phyloP scores from a whole-genome alignment of 2,797 vertebrate species.

The Rhadinocentrus ornatus region DNA sequence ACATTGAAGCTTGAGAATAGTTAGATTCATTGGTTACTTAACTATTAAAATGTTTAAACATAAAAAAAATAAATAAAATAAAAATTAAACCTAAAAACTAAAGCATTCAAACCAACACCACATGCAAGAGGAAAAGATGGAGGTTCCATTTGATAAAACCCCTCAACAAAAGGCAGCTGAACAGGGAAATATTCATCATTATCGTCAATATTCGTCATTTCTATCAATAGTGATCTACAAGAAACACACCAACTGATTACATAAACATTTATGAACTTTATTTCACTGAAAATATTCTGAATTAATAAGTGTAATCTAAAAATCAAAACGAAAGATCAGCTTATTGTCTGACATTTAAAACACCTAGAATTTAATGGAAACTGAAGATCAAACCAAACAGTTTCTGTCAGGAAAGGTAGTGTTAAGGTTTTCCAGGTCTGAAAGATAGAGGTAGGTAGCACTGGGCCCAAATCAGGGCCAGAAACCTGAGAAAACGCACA shows the following conservation, averaged over 20 bases:
- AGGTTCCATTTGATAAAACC: constrained; percentile 50
- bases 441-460: constrained; percentile 81
- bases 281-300: constrained; percentile 58
- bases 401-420: constrained; percentile 69
- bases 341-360: constrained; percentile 48
- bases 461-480: constrained; percentile 54
- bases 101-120: constrained; percentile 48
- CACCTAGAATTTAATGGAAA: constrained; percentile 33
- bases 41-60: constrained; percentile 23
- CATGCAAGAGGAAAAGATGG: constrained; percentile 23
- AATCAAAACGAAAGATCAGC: constrained; percentile 38
- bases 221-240: constrained; percentile 49
- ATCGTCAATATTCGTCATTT: constrained; percentile 29
- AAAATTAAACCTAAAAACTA: constrained; percentile 8
- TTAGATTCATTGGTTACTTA: constrained; percentile 20
- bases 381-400: constrained; percentile 53
- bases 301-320: constrained; percentile 53
- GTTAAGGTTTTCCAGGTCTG: constrained; percentile 76
- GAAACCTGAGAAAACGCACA: constrained; percentile 78
- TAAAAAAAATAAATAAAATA: constrained; percentile 19
- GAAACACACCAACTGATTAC: constrained; percentile 44
- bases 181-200: constrained; percentile 32
- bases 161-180: constrained; percentile 44
- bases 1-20: constrained; percentile 22
- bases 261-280: constrained; percentile 55